phyloP scores from a whole-genome alignment of 1,140 invertebrate species.

The Drosophila nigrodunni region DNA sequence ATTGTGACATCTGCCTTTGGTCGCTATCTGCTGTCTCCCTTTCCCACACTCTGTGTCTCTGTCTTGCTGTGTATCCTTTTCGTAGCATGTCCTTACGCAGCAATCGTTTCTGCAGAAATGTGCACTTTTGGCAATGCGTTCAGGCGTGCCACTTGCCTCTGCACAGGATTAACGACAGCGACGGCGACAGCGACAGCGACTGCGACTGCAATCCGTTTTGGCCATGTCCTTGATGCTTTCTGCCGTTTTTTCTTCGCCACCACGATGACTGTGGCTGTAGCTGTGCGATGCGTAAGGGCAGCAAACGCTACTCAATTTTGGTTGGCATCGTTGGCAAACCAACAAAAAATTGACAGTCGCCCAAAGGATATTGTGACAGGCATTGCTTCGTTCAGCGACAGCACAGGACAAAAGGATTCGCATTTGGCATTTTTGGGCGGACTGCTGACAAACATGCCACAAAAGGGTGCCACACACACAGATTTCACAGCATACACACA shows the following conservation, averaged over 20 bases:
- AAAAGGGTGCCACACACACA: constrained; percentile 64
- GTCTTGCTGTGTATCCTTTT: background rate
- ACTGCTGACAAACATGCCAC: constrained; percentile 25
- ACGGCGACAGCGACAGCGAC: constrained; percentile 32
- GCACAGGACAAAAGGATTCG: constrained; percentile 66
- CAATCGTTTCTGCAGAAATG: constrained; percentile 54
- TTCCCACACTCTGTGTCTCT: background rate
- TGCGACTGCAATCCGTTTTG: constrained; percentile 73
- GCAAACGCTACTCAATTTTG: constrained; percentile 70
- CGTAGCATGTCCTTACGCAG: constrained; percentile 42
- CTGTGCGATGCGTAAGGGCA: constrained; percentile 73
- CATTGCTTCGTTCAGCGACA: constrained; percentile 62
- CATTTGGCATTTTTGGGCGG: constrained; percentile 13
- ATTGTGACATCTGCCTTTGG: constrained; percentile 83
- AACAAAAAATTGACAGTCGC: constrained; percentile 69
- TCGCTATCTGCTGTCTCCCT: constrained; percentile 34
- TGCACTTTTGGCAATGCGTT: constrained; percentile 80
- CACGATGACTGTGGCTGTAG: constrained; percentile 33
- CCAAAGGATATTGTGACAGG: constrained; percentile 83
- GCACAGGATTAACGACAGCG: constrained; percentile 73
- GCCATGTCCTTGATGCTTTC: constrained; percentile 59
- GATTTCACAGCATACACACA: constrained; percentile 23
- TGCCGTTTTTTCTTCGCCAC: constrained; percentile 34
- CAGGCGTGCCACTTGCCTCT: constrained; percentile 73
- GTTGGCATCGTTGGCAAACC: constrained; percentile 22